Evolutionary conservation across 2,888 invertebrate species (phyloP).

Genomic region (Ellobium chinense): DNA sequence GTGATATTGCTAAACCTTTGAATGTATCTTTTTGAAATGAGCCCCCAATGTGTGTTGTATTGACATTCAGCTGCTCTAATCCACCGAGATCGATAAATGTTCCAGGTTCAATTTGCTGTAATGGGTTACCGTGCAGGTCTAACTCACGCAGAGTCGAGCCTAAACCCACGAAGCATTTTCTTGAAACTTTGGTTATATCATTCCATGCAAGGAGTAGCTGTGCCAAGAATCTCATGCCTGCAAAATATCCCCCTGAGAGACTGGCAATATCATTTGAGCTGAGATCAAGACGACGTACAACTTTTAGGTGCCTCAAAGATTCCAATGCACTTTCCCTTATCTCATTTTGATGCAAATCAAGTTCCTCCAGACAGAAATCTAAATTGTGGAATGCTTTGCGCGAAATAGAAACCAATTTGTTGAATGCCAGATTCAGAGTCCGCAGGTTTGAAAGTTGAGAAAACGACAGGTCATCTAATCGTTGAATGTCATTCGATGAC

Average conservation of each 20-base stretch:
- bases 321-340: neutral
- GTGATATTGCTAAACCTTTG: neutral
- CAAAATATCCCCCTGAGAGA: slow-evolving; percentile 8
- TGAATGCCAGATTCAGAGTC: slow-evolving; percentile 35
- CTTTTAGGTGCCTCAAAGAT: slow-evolving; percentile 9
- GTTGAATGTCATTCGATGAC: slow-evolving; percentile 40
- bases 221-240: neutral
- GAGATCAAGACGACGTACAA: neutral
- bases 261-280: slow-evolving; percentile 16
- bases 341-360: neutral
- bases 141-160: neutral
- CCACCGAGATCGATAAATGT: neutral
- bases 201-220: neutral
- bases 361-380: slow-evolving; percentile 28
- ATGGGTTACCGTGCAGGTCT: slow-evolving; percentile 10
- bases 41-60: neutral
- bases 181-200: neutral
- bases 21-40: neutral
- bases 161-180: neutral
- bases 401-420: slow-evolving; percentile 10
- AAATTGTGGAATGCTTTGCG: slow-evolving; percentile 18
- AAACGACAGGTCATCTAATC: slow-evolving; percentile 44
- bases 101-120: slow-evolving; percentile 5
- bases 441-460: slow-evolving; percentile 45
- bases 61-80: neutral